Percentiles rank a stretch among this genome's conserved stretches.
phyloP scores from a whole-genome alignment of 1,140 invertebrate species.

The Nephotettix cincticeps region DNA sequence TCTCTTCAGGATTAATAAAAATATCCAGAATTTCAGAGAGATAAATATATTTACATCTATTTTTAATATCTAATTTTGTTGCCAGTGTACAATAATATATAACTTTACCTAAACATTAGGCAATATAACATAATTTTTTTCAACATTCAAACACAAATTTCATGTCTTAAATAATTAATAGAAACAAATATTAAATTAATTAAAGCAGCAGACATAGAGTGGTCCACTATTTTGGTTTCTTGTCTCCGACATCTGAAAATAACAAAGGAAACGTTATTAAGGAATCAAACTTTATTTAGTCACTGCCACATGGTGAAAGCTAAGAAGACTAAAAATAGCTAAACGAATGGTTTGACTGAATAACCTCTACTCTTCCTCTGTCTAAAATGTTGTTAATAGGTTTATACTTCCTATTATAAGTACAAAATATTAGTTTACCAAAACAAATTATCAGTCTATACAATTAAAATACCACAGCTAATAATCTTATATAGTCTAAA shows the following conservation, averaged over 20 bases:
- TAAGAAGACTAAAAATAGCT: background rate
- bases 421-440: background rate
- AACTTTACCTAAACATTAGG: conserved; percentile 27
- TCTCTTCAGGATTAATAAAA: too few species aligned
- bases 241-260: background rate
- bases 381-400: background rate
- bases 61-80: background rate
- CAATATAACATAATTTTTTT: background rate
- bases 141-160: conserved; percentile 16
- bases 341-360: background rate
- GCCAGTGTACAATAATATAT: conserved; percentile 16
- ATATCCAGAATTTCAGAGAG: too few species aligned
- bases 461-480: too few species aligned
- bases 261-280: background rate
- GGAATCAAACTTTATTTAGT: background rate
- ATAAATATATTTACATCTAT: conserved; percentile 28
- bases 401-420: background rate
- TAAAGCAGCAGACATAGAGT: background rate
- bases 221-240: conserved; percentile 1
- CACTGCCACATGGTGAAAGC: background rate
- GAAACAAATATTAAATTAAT: conserved; percentile 5
- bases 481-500: too few species aligned
- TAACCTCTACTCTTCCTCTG: background rate
- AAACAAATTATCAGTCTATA: too few species aligned
- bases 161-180: background rate